Evolutionary conservation across 2,888 invertebrate species (phyloP).

Genomic region (Mellilla xanthometata): DNA sequence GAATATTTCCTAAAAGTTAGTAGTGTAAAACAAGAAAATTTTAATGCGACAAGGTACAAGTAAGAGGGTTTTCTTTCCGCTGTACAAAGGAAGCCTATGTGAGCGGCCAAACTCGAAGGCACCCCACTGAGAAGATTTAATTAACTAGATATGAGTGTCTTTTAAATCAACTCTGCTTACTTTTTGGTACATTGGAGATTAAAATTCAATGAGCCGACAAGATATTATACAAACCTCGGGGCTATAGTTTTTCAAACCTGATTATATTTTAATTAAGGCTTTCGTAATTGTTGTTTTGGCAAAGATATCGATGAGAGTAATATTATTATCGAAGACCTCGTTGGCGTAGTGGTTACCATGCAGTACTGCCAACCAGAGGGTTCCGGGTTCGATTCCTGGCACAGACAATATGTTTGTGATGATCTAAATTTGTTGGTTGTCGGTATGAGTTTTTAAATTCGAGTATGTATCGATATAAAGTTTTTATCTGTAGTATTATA

Average conservation of each 20-base stretch:
- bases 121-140: conserved; percentile 78
- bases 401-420: no score
- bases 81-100: conserved; percentile 46
- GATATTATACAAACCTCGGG: conserved; percentile 57
- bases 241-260: conserved; percentile 49
- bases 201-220: conserved; percentile 72
- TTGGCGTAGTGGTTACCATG: no score
- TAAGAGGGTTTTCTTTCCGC: conserved; percentile 4
- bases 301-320: no score
- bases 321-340: no score
- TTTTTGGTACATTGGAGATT: conserved; percentile 75
- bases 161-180: conserved; percentile 75
- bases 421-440: no score
- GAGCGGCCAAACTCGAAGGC: conserved; percentile 59
- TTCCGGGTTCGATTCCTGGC: no score
- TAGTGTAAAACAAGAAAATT: not conserved
- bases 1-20: not conserved
- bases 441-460: no score
- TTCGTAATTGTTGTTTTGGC: conserved; percentile 15
- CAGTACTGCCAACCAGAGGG: no score
- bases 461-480: no score
- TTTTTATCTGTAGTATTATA: no score
- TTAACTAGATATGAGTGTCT: conserved; percentile 81
- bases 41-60: conserved; percentile 11
- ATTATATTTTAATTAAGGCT: conserved; percentile 20